Evolutionary conservation across 2,113 vertebrate species (phyloP), one percentile per base, ranked within the genome.

Genomic region (Gadus chalcogrammus): DNA sequence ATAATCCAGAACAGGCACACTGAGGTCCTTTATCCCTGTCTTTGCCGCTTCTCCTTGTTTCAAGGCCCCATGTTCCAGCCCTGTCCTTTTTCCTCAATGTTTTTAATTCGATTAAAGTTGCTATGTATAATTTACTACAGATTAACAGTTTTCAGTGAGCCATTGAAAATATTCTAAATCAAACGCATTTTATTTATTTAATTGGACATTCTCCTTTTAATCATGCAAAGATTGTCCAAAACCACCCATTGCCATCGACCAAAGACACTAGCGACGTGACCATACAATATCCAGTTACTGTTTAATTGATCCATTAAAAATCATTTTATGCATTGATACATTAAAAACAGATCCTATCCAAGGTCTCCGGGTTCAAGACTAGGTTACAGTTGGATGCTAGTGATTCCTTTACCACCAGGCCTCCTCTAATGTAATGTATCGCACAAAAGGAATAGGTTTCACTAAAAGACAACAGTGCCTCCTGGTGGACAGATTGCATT

Each of bases 401-500:
- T 71, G 58, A 67, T 67, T 65, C 64, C 64, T 16, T 35, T 75
- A 67, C 64, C 65, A 76, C 64, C 61, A 61, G 68, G 80, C 82
- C 52, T 68, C 59, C 69, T 77, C 69, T 76, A 81, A 84, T 67
- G 35, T 28, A 65, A 61, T 66, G 68, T 68, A 67, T 78, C 69
- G 71, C 82, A 86, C 82, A 87, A 82, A 78, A 72, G 69, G 58
- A 81, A 74, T 58, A 69, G 59, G 68, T 71, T 70, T 83, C 75
- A 73, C 61, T 64, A 64, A 70, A 72, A 81, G 72, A 69, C 73
- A 86, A 86, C 82, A 91, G 89, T 89, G 89, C 88, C 88, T 89
- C 91, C 86, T 89, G 84, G 84, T 90, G 88, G 86, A 91, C 82
- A 84, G 87, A 89, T 67, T 22, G 69, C 65, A 71, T 83, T 86